Percentiles rank a stretch among this genome's conserved stretches.
Evolutionary conservation across 2,113 vertebrate genomes (phyloP).

Genomic region (Haemorhous mexicanus): DNA sequence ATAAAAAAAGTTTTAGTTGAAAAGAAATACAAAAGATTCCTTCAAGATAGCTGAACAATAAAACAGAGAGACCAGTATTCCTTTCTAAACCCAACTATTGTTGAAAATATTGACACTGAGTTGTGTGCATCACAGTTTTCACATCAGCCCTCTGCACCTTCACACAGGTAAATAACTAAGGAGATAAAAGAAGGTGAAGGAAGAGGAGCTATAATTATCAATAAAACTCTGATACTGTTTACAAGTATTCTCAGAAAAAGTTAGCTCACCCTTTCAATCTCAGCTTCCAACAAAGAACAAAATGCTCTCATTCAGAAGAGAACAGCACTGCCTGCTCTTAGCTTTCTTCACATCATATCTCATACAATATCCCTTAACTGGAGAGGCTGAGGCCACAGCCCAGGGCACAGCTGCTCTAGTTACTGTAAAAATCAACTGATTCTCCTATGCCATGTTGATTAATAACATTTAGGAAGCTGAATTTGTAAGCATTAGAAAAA

Average conservation of each 20-base stretch:
- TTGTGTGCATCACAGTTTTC: neutral
- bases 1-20: neutral
- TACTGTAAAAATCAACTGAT: neutral
- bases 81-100: neutral
- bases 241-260: neutral
- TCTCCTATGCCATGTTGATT: neutral
- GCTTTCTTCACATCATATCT: neutral
- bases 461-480: neutral
- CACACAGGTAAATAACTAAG: neutral
- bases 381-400: neutral
- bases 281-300: neutral
- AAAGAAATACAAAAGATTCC: neutral
- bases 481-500: neutral
- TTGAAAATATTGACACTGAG: neutral
- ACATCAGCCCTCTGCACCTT: neutral
- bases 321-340: neutral
- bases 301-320: neutral
- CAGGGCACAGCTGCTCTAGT: neutral
- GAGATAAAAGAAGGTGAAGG: neutral
- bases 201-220: neutral
- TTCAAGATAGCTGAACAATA: neutral
- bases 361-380: neutral
- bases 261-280: neutral
- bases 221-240: neutral
- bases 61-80: neutral